Evolutionary conservation across 2,113 vertebrate species (phyloP).

Genomic region (Cottus gobio): DNA sequence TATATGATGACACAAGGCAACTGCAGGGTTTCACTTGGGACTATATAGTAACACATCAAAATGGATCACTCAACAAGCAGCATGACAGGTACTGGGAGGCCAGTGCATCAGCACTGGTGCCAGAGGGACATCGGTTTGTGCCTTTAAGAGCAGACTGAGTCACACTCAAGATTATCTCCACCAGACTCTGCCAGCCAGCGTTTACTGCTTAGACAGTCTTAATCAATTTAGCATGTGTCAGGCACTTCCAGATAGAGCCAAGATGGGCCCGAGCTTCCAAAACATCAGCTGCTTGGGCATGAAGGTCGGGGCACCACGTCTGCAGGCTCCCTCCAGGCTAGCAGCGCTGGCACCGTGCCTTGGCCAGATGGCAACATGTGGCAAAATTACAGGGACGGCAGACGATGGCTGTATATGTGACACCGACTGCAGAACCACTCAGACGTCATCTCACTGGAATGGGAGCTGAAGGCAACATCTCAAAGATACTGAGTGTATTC

Average conservation of each 20-base stretch:
- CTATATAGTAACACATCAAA: not conserved
- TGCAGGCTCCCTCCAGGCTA: slow-evolving; percentile 42
- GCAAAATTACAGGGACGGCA: slow-evolving; percentile 62
- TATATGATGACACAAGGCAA: not conserved
- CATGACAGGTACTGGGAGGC: slow-evolving; percentile 9
- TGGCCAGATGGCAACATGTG: slow-evolving; percentile 80
- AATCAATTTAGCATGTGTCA: slow-evolving; percentile 75
- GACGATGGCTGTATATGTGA: slow-evolving; percentile 56
- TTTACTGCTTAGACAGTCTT: slow-evolving; percentile 66
- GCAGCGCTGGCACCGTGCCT: slow-evolving; percentile 59
- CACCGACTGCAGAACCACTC: slow-evolving; percentile 41
- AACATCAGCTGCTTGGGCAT: slow-evolving; percentile 61
- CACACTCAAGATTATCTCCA: slow-evolving; percentile 50
- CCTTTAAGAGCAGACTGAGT: slow-evolving; percentile 51
- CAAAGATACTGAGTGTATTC: slow-evolving; percentile 3
- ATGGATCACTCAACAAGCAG: slow-evolving; percentile 3
- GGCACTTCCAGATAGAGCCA: slow-evolving; percentile 59
- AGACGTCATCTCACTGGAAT: slow-evolving; percentile 40
- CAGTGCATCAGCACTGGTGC: not conserved
- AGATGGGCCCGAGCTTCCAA: slow-evolving; percentile 47
- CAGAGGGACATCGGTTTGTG: slow-evolving; percentile 33
- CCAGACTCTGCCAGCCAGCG: slow-evolving; percentile 56
- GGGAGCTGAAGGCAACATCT: slow-evolving; percentile 2
- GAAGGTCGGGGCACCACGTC: slow-evolving; percentile 53
- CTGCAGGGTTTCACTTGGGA: slow-evolving; percentile 14